Evolutionary conservation across 1,140 invertebrate genomes (phyloP).

Genomic region (Aphidius gifuensis): DNA sequence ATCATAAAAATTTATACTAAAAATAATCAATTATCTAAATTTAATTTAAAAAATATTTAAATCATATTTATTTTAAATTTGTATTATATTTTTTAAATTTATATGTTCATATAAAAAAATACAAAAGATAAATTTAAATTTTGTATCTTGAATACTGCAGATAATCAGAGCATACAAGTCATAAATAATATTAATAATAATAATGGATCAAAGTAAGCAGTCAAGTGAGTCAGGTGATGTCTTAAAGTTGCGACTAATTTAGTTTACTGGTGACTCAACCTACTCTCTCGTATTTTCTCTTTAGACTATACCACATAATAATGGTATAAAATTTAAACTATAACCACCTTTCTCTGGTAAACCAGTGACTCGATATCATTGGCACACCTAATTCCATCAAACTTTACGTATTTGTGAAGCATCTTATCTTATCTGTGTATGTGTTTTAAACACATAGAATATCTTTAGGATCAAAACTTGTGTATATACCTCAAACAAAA

Average conservation of each 20-base stretch:
- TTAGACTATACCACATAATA: slow-evolving; percentile 17
- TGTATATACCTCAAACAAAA: neutral
- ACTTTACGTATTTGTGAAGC: slow-evolving; percentile 20
- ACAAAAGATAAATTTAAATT: too few relatives aligned
- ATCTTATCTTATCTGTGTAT: neutral
- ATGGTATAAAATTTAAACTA: slow-evolving; percentile 17
- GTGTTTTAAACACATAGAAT: neutral
- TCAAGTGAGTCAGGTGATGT: slow-evolving; percentile 26
- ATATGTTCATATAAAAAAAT: too few relatives aligned
- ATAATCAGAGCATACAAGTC: neutral
- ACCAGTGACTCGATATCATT: slow-evolving; percentile 24
- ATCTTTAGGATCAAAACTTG: neutral
- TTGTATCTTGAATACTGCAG: too few relatives aligned
- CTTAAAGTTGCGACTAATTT: slow-evolving; percentile 30
- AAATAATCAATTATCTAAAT: too few relatives aligned
- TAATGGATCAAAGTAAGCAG: slow-evolving; percentile 37
- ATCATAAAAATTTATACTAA: too few relatives aligned
- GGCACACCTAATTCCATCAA: slow-evolving; percentile 25
- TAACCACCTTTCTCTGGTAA: neutral
- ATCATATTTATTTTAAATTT: too few relatives aligned
- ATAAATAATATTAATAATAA: slow-evolving; percentile 31
- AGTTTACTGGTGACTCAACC: slow-evolving; percentile 23
- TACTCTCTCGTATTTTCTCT: slow-evolving; percentile 8
- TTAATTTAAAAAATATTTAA: too few relatives aligned
- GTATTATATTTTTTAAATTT: too few relatives aligned